Evolutionary conservation across 2,888 invertebrate species (phyloP).

Genomic region (Serripes groenlandicus): DNA sequence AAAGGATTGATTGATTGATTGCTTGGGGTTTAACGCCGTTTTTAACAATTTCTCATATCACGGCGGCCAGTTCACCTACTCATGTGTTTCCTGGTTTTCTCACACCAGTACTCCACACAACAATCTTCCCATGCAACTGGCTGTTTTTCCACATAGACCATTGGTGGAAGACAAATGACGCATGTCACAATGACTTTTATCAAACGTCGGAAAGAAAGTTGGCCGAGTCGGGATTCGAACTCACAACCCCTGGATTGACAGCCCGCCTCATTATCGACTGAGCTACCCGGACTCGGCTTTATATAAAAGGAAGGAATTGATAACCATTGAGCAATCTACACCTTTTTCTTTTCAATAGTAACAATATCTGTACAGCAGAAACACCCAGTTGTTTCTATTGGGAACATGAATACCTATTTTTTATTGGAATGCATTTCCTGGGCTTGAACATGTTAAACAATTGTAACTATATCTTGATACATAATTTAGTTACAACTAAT

Average conservation of each 20-base stretch:
- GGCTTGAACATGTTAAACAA: too few relatives aligned
- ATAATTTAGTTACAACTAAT: too few relatives aligned
- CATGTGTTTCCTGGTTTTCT: background rate
- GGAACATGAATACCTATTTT: too few relatives aligned
- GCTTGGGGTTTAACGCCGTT: background rate
- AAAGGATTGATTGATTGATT: too few relatives aligned
- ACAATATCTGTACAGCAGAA: too few relatives aligned
- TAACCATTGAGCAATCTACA: too few relatives aligned
- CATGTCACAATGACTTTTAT: too few relatives aligned
- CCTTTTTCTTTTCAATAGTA: too few relatives aligned
- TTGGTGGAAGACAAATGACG: background rate
- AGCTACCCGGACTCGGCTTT: background rate
- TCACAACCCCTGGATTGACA: background rate
- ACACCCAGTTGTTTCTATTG: too few relatives aligned
- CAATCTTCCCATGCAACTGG: background rate
- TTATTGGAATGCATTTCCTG: too few relatives aligned
- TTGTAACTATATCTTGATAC: too few relatives aligned
- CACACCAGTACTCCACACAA: background rate
- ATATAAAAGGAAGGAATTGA: too few relatives aligned
- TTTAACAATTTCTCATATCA: conserved; percentile 2
- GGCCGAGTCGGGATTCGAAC: background rate
- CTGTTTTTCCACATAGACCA: background rate
- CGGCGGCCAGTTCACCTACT: background rate
- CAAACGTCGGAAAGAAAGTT: background rate
- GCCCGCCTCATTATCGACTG: background rate